Base-by-base conservation (phyloP, 1,140 invertebrate species). In the Cotesia typhae region DNA sequence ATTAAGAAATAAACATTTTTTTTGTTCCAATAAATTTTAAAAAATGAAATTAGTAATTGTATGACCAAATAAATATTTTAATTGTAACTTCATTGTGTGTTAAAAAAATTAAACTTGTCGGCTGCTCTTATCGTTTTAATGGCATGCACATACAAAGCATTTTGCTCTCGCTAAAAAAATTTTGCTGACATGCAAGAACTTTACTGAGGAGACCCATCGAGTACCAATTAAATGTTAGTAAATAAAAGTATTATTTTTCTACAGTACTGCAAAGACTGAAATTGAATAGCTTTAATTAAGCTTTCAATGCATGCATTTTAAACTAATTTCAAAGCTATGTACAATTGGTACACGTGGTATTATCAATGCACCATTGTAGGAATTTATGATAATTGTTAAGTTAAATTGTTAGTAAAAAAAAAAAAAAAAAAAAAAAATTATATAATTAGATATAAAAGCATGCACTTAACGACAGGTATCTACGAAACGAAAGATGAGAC, bases 401-500 rank as follows among this genome's bases (percentile, higher is more conserved):
- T 51, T 17, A 67, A 28, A 2, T 28, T 28, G 28, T 28, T 28
- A 28, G 28, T 67, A 14, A 72, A 66, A 70, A 14, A 71, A 66
- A 72, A 63, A 71, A 74, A 73, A 69, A 65, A n/a, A 75, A 68
- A 71, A 47, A 9, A 47, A 9, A 47, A 47, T 7, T 41, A 41
- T 7, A 41, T 47, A 47, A 47, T 9, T 47, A 10, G 10, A 47
- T 9, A 69, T 63, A 59, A 75, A 60, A 66, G 14, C 55, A 75
- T 67, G 71, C 55, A 71, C 4, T 64, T 72, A 74, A 76, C 72
- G 70, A 76, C 70, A 76, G 75, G 75, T 76, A 76, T 76, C 75
- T 77, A 77, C 76, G 73, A 77, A 75, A 77, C 69, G 71, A 77
- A 77, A 74, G 74, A 74, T 75, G 60, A 75, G 75, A 77, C 71